These are phyloP conservation scores for Saturnia pavonia DNA, from an alignment of 2,888 invertebrate genomes.

Conservation along the genomic window DNA sequence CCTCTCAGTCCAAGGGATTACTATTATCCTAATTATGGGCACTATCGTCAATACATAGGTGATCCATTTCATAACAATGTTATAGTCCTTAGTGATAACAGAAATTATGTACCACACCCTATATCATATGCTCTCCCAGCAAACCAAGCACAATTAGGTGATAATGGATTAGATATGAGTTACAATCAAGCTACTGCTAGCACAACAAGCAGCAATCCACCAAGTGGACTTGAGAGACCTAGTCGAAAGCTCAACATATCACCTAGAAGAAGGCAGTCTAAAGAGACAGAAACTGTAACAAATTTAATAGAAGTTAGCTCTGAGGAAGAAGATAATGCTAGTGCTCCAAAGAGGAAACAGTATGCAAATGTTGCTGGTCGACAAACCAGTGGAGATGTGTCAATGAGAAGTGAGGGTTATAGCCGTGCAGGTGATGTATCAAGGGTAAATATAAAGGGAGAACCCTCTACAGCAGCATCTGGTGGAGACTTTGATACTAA, in stretches of 20 bases:
- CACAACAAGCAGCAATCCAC: slow-evolving; percentile 31
- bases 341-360: slow-evolving; percentile 56
- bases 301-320: slow-evolving; percentile 76
- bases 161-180: slow-evolving; percentile 35
- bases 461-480: slow-evolving; percentile 44
- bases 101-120: slow-evolving; percentile 51
- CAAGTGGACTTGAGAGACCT: slow-evolving; percentile 61
- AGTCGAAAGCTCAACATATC: slow-evolving; percentile 73
- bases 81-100: slow-evolving; percentile 55
- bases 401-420: slow-evolving; percentile 29
- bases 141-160: slow-evolving; percentile 44
- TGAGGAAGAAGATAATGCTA: slow-evolving; percentile 71
- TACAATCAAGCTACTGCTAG: slow-evolving; percentile 32
- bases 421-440: slow-evolving; percentile 32
- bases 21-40: slow-evolving; percentile 59
- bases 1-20: slow-evolving; percentile 50
- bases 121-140: slow-evolving; percentile 49
- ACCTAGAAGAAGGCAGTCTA: slow-evolving; percentile 67
- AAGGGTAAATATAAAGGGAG: slow-evolving; percentile 56
- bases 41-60: slow-evolving; percentile 53
- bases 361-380: slow-evolving; percentile 34
- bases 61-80: slow-evolving; percentile 59
- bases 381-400: slow-evolving; percentile 26
- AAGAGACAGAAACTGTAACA: slow-evolving; percentile 57
- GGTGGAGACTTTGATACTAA: slow-evolving; percentile 32